phyloP scores from a whole-genome alignment of 2,797 vertebrate species.

The Neoniphon sammara region DNA sequence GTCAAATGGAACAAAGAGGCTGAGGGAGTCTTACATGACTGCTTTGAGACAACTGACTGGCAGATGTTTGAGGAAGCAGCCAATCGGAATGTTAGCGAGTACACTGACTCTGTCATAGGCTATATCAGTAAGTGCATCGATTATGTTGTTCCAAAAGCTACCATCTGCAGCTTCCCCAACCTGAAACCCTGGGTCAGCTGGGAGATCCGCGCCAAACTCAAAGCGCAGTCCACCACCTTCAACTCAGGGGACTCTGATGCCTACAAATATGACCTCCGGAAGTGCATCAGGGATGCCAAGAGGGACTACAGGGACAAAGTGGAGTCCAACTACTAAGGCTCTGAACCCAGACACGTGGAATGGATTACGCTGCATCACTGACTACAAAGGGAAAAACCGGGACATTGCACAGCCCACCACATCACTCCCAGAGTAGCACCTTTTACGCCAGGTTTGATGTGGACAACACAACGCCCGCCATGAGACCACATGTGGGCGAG shows the following conservation, averaged over 20 bases:
- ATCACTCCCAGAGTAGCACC: neutral
- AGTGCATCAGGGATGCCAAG: constrained; percentile 5
- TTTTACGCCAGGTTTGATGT: no score
- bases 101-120: no score
- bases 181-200: constrained; percentile 7
- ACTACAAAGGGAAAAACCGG: neutral
- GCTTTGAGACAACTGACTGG: constrained; percentile 14
- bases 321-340: neutral
- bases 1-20: constrained; percentile 5
- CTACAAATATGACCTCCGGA: neutral
- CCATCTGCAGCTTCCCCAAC: no score
- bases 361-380: neutral
- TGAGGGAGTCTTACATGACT: constrained; percentile 8
- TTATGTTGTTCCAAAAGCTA: no score
- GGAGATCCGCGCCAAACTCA: neutral
- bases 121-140: no score
- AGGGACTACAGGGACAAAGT: constrained; percentile 7
- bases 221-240: neutral
- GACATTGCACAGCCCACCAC: neutral
- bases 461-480: no score
- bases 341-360: neutral
- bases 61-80: constrained; percentile 1
- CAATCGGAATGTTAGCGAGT: no score
- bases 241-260: constrained; percentile 4
- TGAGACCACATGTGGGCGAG: neutral